Percentiles rank a stretch among this genome's conserved stretches.
phyloP scores from a whole-genome alignment of 2,113 vertebrate species.

The Vidua macroura region DNA sequence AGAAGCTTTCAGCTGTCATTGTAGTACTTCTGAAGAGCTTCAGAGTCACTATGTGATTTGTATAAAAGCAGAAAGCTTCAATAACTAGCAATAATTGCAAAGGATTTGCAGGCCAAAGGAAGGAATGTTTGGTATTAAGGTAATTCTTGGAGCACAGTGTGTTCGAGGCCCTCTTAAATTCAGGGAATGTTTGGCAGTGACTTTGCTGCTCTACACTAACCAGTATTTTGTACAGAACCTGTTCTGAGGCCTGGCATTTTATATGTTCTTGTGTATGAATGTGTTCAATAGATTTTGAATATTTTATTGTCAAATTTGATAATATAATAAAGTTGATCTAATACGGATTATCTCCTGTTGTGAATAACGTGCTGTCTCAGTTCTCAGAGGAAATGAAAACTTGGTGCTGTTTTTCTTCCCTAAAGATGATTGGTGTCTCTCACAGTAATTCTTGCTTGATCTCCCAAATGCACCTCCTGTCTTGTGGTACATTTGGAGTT shows the following conservation, averaged over 20 bases:
- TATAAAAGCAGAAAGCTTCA: constrained; percentile 12
- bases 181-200: constrained; percentile 62
- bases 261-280: constrained; percentile 58
- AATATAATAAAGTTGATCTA: constrained; percentile 70
- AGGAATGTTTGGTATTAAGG: constrained; percentile 36
- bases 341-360: neutral
- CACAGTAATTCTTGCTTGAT: neutral
- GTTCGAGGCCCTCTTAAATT: constrained; percentile 53
- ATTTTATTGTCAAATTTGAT: constrained; percentile 68
- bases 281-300: constrained; percentile 43
- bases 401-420: neutral
- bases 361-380: neutral
- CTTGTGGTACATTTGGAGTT: neutral
- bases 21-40: constrained; percentile 11
- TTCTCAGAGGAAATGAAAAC: neutral
- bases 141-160: constrained; percentile 48
- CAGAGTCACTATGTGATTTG: constrained; percentile 57
- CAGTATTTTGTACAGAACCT: constrained; percentile 69
- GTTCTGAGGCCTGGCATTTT: constrained; percentile 63
- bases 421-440: neutral
- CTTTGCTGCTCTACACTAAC: constrained; percentile 58
- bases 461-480: neutral
- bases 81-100: constrained; percentile 64
- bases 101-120: constrained; percentile 59
- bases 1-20: constrained; percentile 1